phyloP scores from a whole-genome alignment of 2,888 invertebrate species.

The Coenonympha arcania region DNA sequence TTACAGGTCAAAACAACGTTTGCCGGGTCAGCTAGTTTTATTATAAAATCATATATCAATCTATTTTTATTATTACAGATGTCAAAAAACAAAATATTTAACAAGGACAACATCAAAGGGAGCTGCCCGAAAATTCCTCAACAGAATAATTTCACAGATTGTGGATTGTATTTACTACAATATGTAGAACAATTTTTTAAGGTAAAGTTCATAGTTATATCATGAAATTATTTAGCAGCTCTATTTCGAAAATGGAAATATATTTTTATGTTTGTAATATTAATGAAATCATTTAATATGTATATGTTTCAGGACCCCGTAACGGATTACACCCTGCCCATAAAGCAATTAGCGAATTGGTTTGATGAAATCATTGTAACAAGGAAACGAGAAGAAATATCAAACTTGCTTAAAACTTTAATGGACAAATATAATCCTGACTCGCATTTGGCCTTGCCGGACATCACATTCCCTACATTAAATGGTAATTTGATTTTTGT shows the following conservation, averaged over 20 bases:
- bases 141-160: constrained; percentile 97
- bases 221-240: not conserved
- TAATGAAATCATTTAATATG: not conserved
- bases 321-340: constrained; percentile 85
- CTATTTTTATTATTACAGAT: constrained; percentile 51
- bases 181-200: constrained; percentile 97
- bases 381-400: constrained; percentile 89
- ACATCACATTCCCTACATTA: constrained; percentile 82
- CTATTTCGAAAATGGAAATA: no score
- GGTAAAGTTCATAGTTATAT: constrained; percentile 59
- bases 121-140: constrained; percentile 95
- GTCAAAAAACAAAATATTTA: constrained; percentile 79
- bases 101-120: constrained; percentile 88
- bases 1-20: no score
- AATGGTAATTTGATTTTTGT: constrained; percentile 70
- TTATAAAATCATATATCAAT: no score
- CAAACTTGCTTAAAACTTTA: constrained; percentile 81
- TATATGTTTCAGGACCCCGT: constrained; percentile 81
- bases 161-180: constrained; percentile 95
- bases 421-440: constrained; percentile 83
- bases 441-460: constrained; percentile 78
- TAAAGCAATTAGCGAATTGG: constrained; percentile 87
- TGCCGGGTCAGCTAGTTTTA: no score
- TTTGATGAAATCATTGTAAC: constrained; percentile 88
- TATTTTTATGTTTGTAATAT: not conserved